Conservation (phyloP, 2,113 vertebrate genomes). For the Tiliqua scincoides region DNA sequence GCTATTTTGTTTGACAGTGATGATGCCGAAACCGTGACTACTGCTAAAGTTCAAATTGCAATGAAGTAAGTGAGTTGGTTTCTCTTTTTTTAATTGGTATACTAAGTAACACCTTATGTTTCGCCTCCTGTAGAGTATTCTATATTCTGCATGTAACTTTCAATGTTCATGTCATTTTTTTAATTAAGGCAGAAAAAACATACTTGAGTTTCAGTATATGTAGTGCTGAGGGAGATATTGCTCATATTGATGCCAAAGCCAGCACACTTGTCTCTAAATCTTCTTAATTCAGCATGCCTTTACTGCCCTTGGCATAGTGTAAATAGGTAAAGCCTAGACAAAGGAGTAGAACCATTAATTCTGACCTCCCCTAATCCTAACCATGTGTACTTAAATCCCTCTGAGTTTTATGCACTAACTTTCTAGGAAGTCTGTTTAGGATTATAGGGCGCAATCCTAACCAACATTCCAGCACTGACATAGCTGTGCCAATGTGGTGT, state of each 20-base stretch:
- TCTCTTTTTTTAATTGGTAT: constrained; percentile 3
- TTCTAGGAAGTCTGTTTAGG: background rate
- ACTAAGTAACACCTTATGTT: background rate
- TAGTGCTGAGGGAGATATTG: background rate
- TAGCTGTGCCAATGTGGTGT: no score
- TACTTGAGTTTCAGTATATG: background rate
- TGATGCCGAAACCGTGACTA: constrained; percentile 76
- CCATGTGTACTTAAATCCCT: background rate
- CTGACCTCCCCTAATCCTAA: background rate
- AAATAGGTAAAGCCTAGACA: background rate
- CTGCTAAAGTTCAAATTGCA: constrained; percentile 88
- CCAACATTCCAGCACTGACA: no score
- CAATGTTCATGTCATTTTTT: background rate
- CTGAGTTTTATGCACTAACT: background rate
- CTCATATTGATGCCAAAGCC: background rate
- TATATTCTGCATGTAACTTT: background rate
- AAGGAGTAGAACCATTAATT: background rate
- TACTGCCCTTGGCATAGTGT: background rate
- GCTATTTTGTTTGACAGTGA: constrained; percentile 75
- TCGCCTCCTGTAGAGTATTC: background rate
- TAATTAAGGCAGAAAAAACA: background rate
- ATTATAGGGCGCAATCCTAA: no score
- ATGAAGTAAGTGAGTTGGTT: constrained; percentile 78
- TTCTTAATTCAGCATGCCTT: background rate
- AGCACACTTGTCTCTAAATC: background rate